Evolutionary conservation across 2,888 invertebrate species (phyloP).

Genomic region (Andrena flavipes): DNA sequence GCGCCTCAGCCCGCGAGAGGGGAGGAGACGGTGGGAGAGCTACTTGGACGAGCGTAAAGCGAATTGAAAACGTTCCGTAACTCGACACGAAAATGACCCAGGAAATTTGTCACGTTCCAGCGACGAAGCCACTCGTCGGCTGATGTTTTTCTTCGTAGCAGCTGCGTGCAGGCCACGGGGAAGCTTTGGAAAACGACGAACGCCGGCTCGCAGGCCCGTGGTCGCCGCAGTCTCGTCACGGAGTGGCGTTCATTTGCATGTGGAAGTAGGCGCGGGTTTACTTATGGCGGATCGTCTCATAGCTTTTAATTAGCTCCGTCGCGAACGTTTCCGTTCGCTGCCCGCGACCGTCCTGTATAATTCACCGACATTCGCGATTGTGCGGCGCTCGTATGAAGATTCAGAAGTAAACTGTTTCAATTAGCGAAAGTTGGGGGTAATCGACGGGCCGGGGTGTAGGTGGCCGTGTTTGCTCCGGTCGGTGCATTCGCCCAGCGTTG

Average conservation of each 20-base stretch:
- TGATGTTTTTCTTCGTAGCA: slow-evolving; percentile 9
- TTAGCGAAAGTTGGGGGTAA: slow-evolving; percentile 20
- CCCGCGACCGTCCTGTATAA: neutral
- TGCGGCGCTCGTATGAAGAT: neutral
- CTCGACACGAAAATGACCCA: slow-evolving; percentile 36
- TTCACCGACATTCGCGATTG: neutral
- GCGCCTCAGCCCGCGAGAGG: neutral
- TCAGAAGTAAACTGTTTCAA: slow-evolving; percentile 11
- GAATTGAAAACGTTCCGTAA: slow-evolving; percentile 41
- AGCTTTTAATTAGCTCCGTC: slow-evolving; percentile 42
- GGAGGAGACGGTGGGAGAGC: neutral
- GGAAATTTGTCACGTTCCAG: slow-evolving; percentile 37
- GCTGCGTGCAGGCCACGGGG: neutral
- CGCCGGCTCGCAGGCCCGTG: neutral
- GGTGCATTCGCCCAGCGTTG: neutral
- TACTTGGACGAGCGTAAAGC: neutral
- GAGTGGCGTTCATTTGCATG: slow-evolving; percentile 52
- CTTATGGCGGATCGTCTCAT: slow-evolving; percentile 46
- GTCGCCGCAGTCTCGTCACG: slow-evolving; percentile 35
- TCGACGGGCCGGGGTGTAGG: slow-evolving; percentile 1
- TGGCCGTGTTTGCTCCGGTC: neutral
- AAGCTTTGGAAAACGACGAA: no score
- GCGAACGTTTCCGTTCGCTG: neutral
- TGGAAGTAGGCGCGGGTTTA: slow-evolving; percentile 38
- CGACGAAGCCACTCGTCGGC: neutral